Base-by-base conservation (phyloP, 2,797 vertebrate species). In the Sebastolobus alascanus region DNA sequence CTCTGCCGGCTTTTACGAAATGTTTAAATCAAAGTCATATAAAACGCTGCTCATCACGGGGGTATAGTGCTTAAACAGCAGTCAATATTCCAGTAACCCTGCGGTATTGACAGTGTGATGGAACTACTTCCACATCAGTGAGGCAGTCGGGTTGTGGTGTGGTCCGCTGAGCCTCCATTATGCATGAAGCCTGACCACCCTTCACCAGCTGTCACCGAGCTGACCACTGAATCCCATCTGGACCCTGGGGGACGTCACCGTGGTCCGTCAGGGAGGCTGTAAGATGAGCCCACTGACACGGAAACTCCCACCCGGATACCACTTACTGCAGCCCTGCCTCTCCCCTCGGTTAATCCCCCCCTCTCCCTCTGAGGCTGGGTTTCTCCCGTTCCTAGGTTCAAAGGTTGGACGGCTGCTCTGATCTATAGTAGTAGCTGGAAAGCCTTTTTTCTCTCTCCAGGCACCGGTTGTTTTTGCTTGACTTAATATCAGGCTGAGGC, bases 151-250 rank as follows among this genome's bases (percentile, higher is more conserved):
- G 80, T 88, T 89, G 88, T 80, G 77, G 84, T 80, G 87, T 79
- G 87, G 86, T 90, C 84, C 55, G 84, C 89, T 85, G 85, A 77
- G 90, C 83, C 90, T 95, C 89, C 91, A 94, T 95, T 94, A 95
- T 95, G 92, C 92, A 95, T 94, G 90, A 95, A 90, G 77, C 75
- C 92, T 90, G 92, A 93, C 93, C 92, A 93, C 92, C 93, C 94
- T 93, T 95, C 93, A 95, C 88, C 94, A 94, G 93, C 93, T 95
- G 94, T 95, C 95, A 94, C 90, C 65, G 90, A 93, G 89, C 94
- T 95, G 94, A 95, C 95, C 95, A 92, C 92, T 92, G 92, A 93
- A 92, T 93, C 94, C 92, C 93, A 94, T 92, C 94, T 92, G 90
- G 90, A 90, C 90, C 90, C 91, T 71, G 75, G 88, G 92, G 91